These are phyloP conservation scores for Eremobia ochroleuca DNA, from an alignment of 2,888 invertebrate genomes.

Conservation along the genomic window DNA sequence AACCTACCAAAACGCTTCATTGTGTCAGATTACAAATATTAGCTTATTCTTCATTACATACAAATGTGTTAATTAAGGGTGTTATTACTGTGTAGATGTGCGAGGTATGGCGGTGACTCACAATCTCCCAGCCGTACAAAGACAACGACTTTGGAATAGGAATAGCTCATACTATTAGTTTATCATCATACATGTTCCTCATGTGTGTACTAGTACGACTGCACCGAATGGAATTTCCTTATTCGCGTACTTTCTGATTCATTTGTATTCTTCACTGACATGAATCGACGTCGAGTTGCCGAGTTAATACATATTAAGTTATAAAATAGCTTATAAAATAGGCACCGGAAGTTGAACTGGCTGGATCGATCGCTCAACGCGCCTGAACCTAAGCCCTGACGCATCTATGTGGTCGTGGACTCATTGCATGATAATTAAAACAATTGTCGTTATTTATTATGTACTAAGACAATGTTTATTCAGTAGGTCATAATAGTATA, in stretches of 20 bases:
- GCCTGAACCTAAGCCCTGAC: conserved; percentile 65
- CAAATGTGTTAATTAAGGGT: conserved; percentile 63
- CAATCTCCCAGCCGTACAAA: conserved; percentile 57
- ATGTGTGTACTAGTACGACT: conserved; percentile 73
- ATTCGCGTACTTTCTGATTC: conserved; percentile 86
- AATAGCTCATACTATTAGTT: conserved; percentile 66
- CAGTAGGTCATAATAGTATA: conserved; percentile 39
- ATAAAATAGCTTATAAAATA: conserved; percentile 59
- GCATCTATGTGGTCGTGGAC: conserved; percentile 63
- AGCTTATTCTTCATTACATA: conserved; percentile 60
- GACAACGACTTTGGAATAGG: conserved; percentile 69
- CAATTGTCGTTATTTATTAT: conserved; percentile 54
- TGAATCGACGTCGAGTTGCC: conserved; percentile 69
- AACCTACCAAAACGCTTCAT: conserved; percentile 22
- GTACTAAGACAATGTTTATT: conserved; percentile 46
- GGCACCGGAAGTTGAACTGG: conserved; percentile 78
- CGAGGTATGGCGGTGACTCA: conserved; percentile 55
- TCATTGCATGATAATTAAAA: conserved; percentile 66
- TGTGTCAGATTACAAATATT: conserved; percentile 50
- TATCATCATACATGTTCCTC: conserved; percentile 66
- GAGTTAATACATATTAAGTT: conserved; percentile 75
- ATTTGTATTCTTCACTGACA: conserved; percentile 84
- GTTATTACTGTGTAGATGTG: conserved; percentile 32
- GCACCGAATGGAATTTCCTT: conserved; percentile 86
- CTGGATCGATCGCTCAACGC: conserved; percentile 68